These are phyloP conservation scores for Heliconius hortense DNA, from an alignment of 2,888 invertebrate species.

Conservation along the genomic window DNA sequence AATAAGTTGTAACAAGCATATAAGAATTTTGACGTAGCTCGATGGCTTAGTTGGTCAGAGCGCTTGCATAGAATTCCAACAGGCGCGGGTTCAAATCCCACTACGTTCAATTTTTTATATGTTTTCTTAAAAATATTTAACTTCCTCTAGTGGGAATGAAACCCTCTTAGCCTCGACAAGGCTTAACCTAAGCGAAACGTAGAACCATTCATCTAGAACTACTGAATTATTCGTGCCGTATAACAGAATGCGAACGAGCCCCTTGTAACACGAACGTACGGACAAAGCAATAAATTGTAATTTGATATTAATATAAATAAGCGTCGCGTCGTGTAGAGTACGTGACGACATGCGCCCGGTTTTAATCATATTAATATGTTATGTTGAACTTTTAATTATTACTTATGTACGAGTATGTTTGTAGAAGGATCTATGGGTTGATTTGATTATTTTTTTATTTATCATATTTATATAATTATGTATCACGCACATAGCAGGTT, in stretches of 20 bases:
- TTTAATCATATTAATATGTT: constrained; percentile 59
- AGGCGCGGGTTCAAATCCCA: too few relatives aligned
- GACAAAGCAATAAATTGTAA: constrained; percentile 66
- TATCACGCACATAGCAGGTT: too few relatives aligned
- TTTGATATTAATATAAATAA: constrained; percentile 74
- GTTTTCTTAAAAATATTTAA: too few relatives aligned
- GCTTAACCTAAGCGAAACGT: too few relatives aligned
- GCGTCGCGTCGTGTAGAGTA: constrained; percentile 49
- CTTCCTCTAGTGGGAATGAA: too few relatives aligned
- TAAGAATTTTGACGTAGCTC: too few relatives aligned
- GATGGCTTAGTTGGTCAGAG: too few relatives aligned
- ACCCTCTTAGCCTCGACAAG: too few relatives aligned
- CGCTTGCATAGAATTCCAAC: too few relatives aligned
- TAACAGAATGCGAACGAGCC: constrained; percentile 25
- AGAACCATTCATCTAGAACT: background rate
- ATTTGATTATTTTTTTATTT: background rate
- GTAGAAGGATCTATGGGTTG: constrained; percentile 5
- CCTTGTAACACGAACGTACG: constrained; percentile 41
- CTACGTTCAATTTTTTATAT: too few relatives aligned
- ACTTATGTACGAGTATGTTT: background rate
- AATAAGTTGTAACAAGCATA: too few relatives aligned
- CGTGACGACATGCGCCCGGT: constrained; percentile 65
- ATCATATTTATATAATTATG: background rate
- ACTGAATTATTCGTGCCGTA: constrained; percentile 1
- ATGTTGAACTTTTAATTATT: constrained; percentile 41